Percentiles rank a stretch among this genome's conserved stretches.
Evolutionary conservation across 2,888 invertebrate genomes (phyloP).

Genomic region (Synanthedon myopaeformis): DNA sequence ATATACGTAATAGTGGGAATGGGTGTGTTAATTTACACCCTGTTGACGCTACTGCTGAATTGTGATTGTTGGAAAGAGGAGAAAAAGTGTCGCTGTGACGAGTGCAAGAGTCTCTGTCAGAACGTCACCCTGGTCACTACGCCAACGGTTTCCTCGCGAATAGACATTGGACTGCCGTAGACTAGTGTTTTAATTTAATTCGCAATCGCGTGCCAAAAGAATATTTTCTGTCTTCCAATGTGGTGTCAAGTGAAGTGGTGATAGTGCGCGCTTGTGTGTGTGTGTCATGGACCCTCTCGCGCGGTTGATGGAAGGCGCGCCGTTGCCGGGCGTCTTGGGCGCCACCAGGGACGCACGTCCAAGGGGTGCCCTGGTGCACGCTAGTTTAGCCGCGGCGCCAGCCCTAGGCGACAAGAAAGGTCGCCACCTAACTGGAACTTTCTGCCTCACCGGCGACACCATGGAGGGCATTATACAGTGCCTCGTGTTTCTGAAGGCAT

Average conservation of each 20-base stretch:
- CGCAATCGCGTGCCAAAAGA: slow-evolving; percentile 5
- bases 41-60: slow-evolving; percentile 37
- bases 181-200: not conserved
- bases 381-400: slow-evolving; percentile 80
- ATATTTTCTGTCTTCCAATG: slow-evolving; percentile 1
- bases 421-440: slow-evolving; percentile 87
- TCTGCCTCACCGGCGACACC: slow-evolving; percentile 90
- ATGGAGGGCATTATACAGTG: slow-evolving; percentile 96
- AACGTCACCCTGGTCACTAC: slow-evolving; percentile 16
- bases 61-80: slow-evolving; percentile 44
- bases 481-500: slow-evolving; percentile 91
- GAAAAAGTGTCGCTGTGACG: slow-evolving; percentile 50
- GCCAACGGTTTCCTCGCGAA: slow-evolving; percentile 41
- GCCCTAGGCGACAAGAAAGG: slow-evolving; percentile 79
- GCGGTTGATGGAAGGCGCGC: slow-evolving; percentile 82
- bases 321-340: slow-evolving; percentile 71
- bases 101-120: slow-evolving; percentile 40
- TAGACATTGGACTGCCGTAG: slow-evolving; percentile 19
- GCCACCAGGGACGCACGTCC: slow-evolving; percentile 68
- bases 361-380: slow-evolving; percentile 81
- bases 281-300: slow-evolving; percentile 83
- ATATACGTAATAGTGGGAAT: slow-evolving; percentile 52
- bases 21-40: slow-evolving; percentile 48
- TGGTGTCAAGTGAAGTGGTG: slow-evolving; percentile 13
- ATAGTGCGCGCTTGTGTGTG: slow-evolving; percentile 9